Conservation (phyloP, 2,797 vertebrate genomes). For the Amazona finschi region DNA sequence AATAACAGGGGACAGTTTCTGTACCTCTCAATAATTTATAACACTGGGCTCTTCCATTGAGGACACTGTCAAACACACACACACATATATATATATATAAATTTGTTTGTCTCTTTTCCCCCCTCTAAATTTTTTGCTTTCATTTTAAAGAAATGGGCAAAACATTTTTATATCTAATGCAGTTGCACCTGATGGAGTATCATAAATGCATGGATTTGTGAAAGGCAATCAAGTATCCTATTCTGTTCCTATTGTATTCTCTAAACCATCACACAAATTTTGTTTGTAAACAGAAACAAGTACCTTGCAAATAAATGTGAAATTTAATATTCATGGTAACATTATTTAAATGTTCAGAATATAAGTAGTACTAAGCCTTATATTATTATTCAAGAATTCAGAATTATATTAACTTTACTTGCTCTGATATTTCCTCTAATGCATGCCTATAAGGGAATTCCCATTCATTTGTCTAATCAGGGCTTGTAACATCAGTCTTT, state of each 20-base stretch:
- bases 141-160: background rate
- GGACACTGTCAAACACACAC: background rate
- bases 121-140: background rate
- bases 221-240: background rate
- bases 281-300: background rate
- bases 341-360: background rate
- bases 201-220: background rate
- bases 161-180: background rate
- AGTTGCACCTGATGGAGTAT: background rate
- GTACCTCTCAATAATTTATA: background rate
- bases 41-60: background rate
- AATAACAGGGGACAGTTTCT: background rate
- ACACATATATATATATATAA: background rate
- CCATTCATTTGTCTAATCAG: background rate
- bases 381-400: background rate
- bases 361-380: background rate
- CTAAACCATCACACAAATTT: background rate
- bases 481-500: background rate
- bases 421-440: background rate
- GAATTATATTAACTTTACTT: background rate
- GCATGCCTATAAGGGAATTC: background rate
- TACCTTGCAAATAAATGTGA: background rate
- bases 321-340: background rate
- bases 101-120: accelerated
- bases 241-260: background rate